Evolutionary conservation across 1,140 invertebrate species (phyloP).

Genomic region (Sarcophaga bullata): DNA sequence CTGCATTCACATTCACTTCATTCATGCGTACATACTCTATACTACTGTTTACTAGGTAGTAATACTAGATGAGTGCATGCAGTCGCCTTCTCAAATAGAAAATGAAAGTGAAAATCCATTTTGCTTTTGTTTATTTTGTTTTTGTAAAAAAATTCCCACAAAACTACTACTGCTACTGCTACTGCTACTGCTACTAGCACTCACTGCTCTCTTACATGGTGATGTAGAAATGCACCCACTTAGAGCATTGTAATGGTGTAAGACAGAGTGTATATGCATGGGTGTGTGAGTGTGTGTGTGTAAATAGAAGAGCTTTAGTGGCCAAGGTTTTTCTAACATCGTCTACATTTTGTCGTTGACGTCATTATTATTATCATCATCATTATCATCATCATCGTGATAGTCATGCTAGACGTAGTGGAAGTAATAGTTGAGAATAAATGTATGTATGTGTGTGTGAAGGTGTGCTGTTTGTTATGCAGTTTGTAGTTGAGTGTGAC

Average conservation of each 20-base stretch:
- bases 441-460: too few species aligned
- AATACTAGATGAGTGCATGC: background rate
- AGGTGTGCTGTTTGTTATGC: background rate
- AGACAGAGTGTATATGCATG: background rate
- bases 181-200: background rate
- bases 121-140: background rate
- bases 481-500: background rate
- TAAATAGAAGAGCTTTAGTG: background rate
- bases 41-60: background rate
- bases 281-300: background rate
- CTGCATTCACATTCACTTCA: background rate
- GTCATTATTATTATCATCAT: background rate
- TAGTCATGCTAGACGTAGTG: background rate
- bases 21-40: background rate
- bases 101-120: background rate
- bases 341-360: background rate
- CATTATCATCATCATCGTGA: background rate
- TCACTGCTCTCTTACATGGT: background rate
- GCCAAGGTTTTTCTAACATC: constrained; percentile 23
- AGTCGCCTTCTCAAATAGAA: background rate
- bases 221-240: background rate
- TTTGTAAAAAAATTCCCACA: too few species aligned
- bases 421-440: background rate
- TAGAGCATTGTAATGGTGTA: background rate
- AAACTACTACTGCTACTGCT: too few species aligned